Evolutionary conservation across 2,888 invertebrate species (phyloP), one percentile per base, ranked within the genome.

Genomic region (Dendrolimus pini): DNA sequence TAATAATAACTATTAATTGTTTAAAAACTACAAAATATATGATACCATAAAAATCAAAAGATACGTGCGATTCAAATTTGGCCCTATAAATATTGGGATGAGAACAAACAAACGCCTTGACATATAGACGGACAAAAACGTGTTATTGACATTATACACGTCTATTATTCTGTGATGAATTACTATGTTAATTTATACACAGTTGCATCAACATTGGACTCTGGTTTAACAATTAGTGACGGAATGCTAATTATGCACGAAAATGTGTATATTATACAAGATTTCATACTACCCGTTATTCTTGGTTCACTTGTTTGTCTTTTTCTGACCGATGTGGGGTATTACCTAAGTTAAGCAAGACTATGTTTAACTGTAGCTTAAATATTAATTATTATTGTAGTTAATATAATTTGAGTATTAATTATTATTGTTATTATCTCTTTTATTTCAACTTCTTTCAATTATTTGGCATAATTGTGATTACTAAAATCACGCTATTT

Each of bases 61-160:
- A 2, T 47, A 9, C 47, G 47, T 47, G 47, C 12, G 9, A 12
- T 10, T 10, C 47, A 47, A 47, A 47, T 47, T 47, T 47, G 47
- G 9, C 47, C 47, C 47, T 9, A 47, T 47, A 47, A 47, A 47
- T 47, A 47, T 54, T 52, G 52, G 10, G 12, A 12, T 41, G 53
- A 8, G 13, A 54, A 54, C 7, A 54, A 53, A 10, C 18, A 30
- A 18, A 7, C 18, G 7, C 54, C 18, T 30, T 30, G 54, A 14
- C 41, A 54, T 55, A 56, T 54, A 13, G 30, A 52, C 55, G 41
- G 56, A 59, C 56, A 59, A 60, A 3, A 55, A 12, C 8, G n/a
- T 12, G 12, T 12, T 41, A 10, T 54, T 55, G n/a, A 41, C 55
- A 41, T 55, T 41, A 41, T 55, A 41, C 55, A n/a, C 55, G 41